These are phyloP conservation scores for Colius striatus DNA, from an alignment of 2,113 vertebrate genomes.

Conservation along the genomic window DNA sequence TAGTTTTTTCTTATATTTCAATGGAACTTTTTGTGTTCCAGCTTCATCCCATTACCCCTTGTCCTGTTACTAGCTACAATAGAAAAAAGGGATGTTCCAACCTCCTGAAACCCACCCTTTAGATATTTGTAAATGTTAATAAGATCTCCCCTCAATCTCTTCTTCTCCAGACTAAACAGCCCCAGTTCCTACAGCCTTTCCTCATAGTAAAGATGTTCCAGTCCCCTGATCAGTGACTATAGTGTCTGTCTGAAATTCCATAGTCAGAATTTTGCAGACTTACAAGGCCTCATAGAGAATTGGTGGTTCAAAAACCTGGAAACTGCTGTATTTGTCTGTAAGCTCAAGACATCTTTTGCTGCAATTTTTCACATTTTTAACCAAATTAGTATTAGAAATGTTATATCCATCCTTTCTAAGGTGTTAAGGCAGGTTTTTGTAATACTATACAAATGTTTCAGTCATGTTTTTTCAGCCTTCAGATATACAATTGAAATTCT, in stretches of 20 bases:
- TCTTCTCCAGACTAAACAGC: too few species aligned
- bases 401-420: background rate
- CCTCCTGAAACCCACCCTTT: too few species aligned
- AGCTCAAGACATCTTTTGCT: background rate
- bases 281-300: background rate
- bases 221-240: background rate
- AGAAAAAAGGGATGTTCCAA: too few species aligned
- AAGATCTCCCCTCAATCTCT: too few species aligned
- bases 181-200: too few species aligned
- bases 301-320: background rate
- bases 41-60: too few species aligned
- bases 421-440: background rate
- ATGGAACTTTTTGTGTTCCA: too few species aligned
- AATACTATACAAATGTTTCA: background rate
- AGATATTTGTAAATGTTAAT: too few species aligned
- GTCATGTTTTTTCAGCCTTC: background rate
- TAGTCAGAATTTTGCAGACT: background rate
- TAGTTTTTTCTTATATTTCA: too few species aligned
- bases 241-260: background rate
- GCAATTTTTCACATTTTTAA: background rate
- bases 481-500: background rate
- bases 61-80: too few species aligned
- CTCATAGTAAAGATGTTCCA: too few species aligned
- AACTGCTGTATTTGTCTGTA: background rate
- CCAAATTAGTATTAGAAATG: background rate